Conservation (phyloP, 2,888 invertebrate genomes). For the Noctua fimbriata region DNA sequence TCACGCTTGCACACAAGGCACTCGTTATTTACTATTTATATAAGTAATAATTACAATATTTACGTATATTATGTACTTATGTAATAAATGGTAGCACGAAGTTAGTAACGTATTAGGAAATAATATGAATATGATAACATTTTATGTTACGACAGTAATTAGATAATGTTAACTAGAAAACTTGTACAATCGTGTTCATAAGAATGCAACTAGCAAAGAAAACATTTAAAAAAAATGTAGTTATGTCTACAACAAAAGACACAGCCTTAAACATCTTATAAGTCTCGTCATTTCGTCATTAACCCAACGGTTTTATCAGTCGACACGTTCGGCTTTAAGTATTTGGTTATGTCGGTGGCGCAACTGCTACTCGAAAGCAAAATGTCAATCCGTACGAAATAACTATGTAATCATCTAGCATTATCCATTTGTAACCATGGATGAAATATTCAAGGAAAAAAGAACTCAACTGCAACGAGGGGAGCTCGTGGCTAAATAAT, state of each 20-base stretch:
- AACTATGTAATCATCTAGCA: conserved; percentile 5
- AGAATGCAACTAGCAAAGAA: neutral
- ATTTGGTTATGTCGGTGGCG: conserved; percentile 29
- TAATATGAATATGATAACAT: conserved; percentile 42
- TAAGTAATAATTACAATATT: conserved; percentile 59
- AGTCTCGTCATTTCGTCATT: conserved; percentile 37
- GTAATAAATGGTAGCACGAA: conserved; percentile 51
- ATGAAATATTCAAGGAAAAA: neutral
- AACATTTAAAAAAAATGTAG: neutral
- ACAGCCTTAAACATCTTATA: conserved; percentile 7
- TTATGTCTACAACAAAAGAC: neutral
- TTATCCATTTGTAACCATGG: conserved; percentile 7
- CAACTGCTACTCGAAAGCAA: conserved; percentile 25
- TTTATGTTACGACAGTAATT: conserved; percentile 41
- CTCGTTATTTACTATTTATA: conserved; percentile 47
- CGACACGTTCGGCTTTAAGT: conserved; percentile 14
- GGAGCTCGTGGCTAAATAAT: too few relatives aligned
- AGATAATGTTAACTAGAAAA: conserved; percentile 33
- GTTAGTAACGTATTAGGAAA: conserved; percentile 37
- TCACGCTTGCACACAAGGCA: conserved; percentile 55
- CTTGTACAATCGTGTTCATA: neutral
- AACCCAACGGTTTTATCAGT: conserved; percentile 11
- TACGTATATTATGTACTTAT: conserved; percentile 48
- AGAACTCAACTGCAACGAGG: neutral
- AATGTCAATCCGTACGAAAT: conserved; percentile 28